Percentiles rank a stretch among this genome's conserved stretches.
Conservation (phyloP, 2,888 invertebrate genomes). For the Cataglyphis rosenhaueri region DNA sequence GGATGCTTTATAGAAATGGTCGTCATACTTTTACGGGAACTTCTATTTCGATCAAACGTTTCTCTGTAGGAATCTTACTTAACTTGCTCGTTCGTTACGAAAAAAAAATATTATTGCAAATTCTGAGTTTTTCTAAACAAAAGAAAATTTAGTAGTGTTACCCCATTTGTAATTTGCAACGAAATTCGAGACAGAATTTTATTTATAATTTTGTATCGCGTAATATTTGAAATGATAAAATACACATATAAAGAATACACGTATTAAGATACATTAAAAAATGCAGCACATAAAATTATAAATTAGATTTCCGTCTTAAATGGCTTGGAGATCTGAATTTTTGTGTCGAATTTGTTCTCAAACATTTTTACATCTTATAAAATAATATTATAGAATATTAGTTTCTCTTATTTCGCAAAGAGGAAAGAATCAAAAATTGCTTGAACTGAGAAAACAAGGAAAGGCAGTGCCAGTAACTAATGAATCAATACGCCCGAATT, state of each 20-base stretch:
- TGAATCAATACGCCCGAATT: slow-evolving; percentile 68
- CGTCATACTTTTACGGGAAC: background rate
- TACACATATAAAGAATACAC: no score
- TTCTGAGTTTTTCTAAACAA: background rate
- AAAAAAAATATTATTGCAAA: background rate
- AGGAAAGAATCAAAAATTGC: background rate
- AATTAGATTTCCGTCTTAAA: background rate
- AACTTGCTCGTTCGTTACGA: background rate
- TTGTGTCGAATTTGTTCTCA: background rate
- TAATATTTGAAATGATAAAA: background rate
- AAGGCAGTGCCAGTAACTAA: slow-evolving; percentile 49
- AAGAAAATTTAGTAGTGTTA: background rate
- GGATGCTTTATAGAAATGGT: slow-evolving; percentile 12
- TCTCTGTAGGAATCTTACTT: background rate
- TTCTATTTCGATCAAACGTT: background rate
- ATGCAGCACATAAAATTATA: background rate
- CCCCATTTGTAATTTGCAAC: background rate
- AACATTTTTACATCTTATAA: background rate
- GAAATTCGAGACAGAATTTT: background rate
- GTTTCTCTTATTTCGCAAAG: background rate
- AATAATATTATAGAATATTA: background rate
- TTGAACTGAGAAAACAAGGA: background rate
- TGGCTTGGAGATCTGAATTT: background rate
- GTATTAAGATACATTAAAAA: background rate
- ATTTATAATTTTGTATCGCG: background rate